Conservation (phyloP, 1,140 invertebrate species). For the Antheraea pernyi region DNA sequence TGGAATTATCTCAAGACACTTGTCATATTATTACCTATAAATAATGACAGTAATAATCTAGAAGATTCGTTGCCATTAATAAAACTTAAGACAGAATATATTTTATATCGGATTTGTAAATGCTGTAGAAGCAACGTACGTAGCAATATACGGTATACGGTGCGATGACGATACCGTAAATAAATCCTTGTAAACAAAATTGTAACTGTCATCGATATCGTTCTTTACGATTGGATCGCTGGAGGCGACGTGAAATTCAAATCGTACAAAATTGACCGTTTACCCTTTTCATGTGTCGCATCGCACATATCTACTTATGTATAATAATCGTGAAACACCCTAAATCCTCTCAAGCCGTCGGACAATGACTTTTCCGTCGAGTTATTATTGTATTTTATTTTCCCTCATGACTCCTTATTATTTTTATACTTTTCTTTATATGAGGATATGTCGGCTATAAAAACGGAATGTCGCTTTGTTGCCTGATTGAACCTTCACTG, state of each 20-base stretch:
- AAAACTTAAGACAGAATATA: too few species aligned
- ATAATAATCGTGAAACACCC: conserved; percentile 48
- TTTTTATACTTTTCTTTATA: conserved; percentile 71
- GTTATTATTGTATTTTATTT: conserved; percentile 71
- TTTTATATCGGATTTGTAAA: background rate
- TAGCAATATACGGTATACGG: background rate
- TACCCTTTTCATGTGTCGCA: conserved; percentile 39
- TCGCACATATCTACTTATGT: conserved; percentile 18
- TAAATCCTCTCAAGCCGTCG: conserved; percentile 54
- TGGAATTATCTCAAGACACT: too few species aligned
- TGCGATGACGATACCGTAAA: background rate
- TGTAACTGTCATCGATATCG: conserved; percentile 65
- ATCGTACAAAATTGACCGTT: conserved; percentile 50
- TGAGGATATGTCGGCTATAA: conserved; percentile 66
- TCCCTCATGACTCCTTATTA: conserved; percentile 64
- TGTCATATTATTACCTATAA: too few species aligned
- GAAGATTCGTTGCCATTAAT: too few species aligned
- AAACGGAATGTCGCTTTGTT: conserved; percentile 59
- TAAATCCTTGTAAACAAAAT: conserved; percentile 70
- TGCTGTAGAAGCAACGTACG: background rate
- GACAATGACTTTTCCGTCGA: conserved; percentile 48
- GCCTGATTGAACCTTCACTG: conserved; percentile 61
- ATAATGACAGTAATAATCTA: too few species aligned
- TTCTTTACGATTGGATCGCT: conserved; percentile 58
- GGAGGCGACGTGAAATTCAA: conserved; percentile 60